Percentiles rank a stretch among this genome's conserved stretches.
Conservation (phyloP, 1,140 invertebrate species). For the Calliphora vicina region DNA sequence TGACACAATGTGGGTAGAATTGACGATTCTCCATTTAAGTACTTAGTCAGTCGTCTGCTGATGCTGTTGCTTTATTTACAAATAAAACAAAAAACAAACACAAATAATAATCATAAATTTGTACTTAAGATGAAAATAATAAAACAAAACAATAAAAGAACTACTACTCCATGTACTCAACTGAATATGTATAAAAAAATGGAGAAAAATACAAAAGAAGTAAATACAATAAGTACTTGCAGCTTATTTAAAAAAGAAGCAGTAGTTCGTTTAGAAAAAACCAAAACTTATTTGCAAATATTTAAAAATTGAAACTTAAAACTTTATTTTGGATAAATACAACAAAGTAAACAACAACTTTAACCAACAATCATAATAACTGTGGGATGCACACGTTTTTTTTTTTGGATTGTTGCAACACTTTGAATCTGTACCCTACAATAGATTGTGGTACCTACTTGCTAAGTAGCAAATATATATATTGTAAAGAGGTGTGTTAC, state of each 20-base stretch:
- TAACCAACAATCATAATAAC: not conserved
- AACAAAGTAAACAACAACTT: not conserved
- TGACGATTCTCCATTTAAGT: slow-evolving; percentile 3
- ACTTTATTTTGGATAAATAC: not conserved
- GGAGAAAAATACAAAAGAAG: not conserved
- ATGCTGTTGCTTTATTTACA: not conserved
- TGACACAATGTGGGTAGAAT: slow-evolving; percentile 28
- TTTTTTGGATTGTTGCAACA: not conserved
- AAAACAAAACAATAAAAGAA: slow-evolving; percentile 5
- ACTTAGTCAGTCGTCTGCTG: not conserved
- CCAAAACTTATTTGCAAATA: not conserved
- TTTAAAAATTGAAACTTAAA: not conserved
- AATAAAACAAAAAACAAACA: not conserved
- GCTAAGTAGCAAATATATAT: not conserved
- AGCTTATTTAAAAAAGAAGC: not conserved
- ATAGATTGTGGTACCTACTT: not conserved
- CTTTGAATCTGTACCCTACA: not conserved
- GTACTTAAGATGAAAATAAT: slow-evolving; percentile 11
- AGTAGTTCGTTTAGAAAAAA: not conserved
- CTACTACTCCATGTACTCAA: not conserved
- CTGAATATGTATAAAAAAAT: too few relatives aligned
- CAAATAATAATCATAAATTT: slow-evolving; percentile 22
- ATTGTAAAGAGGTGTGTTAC: not conserved
- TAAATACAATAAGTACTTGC: too few relatives aligned
- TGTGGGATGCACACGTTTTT: not conserved